Percentiles rank a stretch among this genome's conserved stretches.
These are phyloP conservation scores for Stegostoma tigrinum DNA, from an alignment of 2,113 vertebrate genomes.

Conservation along the genomic window DNA sequence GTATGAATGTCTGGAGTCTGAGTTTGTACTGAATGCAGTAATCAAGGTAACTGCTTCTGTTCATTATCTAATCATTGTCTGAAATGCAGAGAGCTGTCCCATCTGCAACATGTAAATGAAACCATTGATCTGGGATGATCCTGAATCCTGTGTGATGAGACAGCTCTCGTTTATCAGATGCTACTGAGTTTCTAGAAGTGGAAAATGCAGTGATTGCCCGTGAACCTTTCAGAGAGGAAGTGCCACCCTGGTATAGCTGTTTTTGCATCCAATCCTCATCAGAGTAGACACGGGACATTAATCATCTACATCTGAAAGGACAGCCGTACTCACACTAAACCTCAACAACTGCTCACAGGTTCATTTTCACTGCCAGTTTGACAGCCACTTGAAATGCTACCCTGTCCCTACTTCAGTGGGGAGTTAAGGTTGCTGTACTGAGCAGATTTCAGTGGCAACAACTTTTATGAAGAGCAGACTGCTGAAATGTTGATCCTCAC, in stretches of 20 bases:
- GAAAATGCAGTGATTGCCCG: background rate
- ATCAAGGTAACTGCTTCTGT: background rate
- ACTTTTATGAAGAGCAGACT: background rate
- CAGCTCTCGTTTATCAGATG: background rate
- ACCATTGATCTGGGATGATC: background rate
- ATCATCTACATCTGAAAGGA: background rate
- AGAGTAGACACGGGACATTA: background rate
- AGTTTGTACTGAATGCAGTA: background rate
- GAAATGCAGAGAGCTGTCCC: background rate
- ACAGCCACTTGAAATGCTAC: background rate
- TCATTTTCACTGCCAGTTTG: background rate
- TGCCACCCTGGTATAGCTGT: background rate
- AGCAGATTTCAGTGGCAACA: background rate
- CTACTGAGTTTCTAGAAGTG: background rate
- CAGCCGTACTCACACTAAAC: background rate
- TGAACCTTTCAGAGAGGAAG: background rate
- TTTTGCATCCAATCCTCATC: background rate
- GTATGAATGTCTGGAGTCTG: background rate
- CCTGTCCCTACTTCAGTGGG: background rate
- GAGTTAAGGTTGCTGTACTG: background rate
- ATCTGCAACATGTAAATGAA: background rate
- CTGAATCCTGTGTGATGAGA: background rate
- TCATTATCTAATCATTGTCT: background rate
- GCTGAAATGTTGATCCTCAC: no score
- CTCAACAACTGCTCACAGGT: background rate